A percentile compares a stretch with the other conserved stretches of the same genome.
Evolutionary conservation across 2,797 vertebrate species (phyloP).

Genomic region (Malurus splendens): DNA sequence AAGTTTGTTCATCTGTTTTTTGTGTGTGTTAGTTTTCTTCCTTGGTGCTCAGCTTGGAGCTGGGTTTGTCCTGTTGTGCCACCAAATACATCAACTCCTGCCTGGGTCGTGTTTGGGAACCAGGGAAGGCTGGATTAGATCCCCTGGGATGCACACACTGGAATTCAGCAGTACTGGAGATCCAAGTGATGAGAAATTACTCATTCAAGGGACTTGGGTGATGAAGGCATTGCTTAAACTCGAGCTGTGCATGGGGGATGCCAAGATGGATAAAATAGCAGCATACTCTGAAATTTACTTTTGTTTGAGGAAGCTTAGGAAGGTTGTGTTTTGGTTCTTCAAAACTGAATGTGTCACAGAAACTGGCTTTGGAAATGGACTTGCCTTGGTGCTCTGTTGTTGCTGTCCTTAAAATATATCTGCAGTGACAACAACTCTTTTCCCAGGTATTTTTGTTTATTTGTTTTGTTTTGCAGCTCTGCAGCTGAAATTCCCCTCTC

Average conservation of each 20-base stretch:
- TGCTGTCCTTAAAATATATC: background rate
- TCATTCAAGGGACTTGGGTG: background rate
- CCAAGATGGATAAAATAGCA: background rate
- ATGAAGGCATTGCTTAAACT: background rate
- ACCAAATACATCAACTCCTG: background rate
- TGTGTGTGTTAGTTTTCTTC: background rate
- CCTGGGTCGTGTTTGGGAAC: background rate
- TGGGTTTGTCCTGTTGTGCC: background rate
- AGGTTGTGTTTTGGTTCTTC: background rate
- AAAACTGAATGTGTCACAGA: background rate
- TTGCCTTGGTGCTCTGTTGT: background rate
- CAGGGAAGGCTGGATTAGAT: no score
- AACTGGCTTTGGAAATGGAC: background rate
- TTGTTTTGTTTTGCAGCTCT: background rate
- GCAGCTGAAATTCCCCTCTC: background rate
- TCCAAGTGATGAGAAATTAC: background rate
- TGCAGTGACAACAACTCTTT: background rate
- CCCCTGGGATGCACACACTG: background rate
- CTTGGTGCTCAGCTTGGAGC: background rate
- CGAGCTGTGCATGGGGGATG: background rate
- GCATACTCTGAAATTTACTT: background rate
- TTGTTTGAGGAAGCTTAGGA: background rate
- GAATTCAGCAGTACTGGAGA: rapidly evolving
- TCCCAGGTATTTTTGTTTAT: background rate
- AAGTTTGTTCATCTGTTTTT: background rate